These are phyloP conservation scores for Congeria kusceri DNA, from an alignment of 2,888 invertebrate species.

Conservation along the genomic window DNA sequence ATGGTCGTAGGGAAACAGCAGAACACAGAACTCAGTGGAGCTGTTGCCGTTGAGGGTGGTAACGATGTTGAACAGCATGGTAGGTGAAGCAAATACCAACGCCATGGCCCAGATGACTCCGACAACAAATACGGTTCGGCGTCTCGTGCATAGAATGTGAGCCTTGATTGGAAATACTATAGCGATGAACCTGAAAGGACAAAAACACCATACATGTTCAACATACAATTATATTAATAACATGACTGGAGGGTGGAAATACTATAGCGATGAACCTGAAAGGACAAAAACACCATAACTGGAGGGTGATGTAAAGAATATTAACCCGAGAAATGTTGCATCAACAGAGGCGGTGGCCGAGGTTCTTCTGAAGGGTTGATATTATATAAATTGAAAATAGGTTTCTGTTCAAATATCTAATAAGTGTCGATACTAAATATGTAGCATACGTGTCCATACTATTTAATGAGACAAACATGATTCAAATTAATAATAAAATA, in stretches of 20 bases:
- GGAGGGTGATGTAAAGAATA: too few species aligned
- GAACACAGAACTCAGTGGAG: conserved; percentile 77
- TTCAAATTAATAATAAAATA: too few species aligned
- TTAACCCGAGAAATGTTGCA: too few species aligned
- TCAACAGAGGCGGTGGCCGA: too few species aligned
- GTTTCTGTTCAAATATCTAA: too few species aligned
- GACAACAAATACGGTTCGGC: conserved; percentile 81
- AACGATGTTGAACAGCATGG: conserved; percentile 82
- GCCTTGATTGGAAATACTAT: conserved; percentile 85
- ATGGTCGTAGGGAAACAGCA: conserved; percentile 74
- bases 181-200: conserved; percentile 84
- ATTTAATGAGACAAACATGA: too few species aligned
- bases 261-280: conserved; percentile 86
- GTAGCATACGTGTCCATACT: too few species aligned
- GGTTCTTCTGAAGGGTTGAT: too few species aligned
- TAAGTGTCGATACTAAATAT: too few species aligned
- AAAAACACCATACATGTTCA: not conserved
- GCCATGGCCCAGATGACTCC: conserved; percentile 83
- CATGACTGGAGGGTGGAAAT: conserved; percentile 80
- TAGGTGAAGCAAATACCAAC: conserved; percentile 80
- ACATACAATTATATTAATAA: too few species aligned
- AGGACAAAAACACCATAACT: conserved; percentile 29
- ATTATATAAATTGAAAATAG: too few species aligned
- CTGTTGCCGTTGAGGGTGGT: conserved; percentile 23
- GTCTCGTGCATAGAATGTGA: conserved; percentile 84